Evolutionary conservation across 35 echinoderm and acorn worm genomes (phyloP).

Genomic region (Eucidaris tribuloides): DNA sequence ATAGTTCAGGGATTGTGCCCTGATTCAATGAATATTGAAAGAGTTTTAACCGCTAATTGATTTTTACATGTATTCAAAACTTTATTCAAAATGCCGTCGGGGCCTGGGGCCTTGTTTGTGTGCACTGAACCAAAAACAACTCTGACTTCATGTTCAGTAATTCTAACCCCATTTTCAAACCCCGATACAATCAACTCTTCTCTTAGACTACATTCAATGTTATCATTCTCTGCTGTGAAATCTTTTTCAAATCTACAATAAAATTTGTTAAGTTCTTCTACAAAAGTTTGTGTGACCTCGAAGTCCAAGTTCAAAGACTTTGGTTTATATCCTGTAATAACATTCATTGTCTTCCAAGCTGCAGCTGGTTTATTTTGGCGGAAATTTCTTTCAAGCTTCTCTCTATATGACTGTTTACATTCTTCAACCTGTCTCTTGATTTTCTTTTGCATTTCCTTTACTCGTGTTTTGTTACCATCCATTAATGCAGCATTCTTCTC

Average conservation of each 20-base stretch:
- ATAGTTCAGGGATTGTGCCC: no score
- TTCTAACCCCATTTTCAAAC: neutral
- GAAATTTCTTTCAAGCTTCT: slow-evolving; percentile 14
- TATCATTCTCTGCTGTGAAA: neutral
- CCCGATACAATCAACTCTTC: neutral
- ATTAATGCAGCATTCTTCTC: slow-evolving; percentile 31
- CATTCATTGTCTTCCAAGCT: neutral
- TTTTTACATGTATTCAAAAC: neutral
- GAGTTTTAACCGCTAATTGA: no score
- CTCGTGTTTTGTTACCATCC: slow-evolving; percentile 1
- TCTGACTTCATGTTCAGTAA: neutral
- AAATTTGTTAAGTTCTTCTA: neutral
- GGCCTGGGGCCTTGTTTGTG: neutral
- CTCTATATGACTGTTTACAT: slow-evolving; percentile 19
- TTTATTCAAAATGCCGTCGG: neutral
- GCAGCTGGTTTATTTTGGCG: neutral
- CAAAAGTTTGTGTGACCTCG: neutral
- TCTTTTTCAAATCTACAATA: neutral
- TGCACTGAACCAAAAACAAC: neutral
- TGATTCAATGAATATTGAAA: no score
- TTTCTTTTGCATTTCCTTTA: slow-evolving; percentile 34
- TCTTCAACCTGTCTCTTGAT: neutral
- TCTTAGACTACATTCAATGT: neutral
- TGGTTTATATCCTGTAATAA: neutral
- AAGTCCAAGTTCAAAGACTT: neutral